phyloP scores from a whole-genome alignment of 2,113 vertebrate genomes.

The Cromileptes altivelis region DNA sequence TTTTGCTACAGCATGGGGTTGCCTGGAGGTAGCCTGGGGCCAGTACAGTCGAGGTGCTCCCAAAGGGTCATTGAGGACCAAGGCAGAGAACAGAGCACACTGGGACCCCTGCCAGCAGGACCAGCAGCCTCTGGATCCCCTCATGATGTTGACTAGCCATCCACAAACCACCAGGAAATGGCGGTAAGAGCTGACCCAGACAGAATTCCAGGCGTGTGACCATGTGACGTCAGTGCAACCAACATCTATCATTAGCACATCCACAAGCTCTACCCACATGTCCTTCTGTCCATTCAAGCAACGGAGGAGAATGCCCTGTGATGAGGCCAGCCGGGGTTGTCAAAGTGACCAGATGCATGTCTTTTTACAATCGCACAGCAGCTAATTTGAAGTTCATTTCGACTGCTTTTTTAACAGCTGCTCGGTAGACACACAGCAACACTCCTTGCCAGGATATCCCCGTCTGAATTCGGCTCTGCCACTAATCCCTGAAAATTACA shows the following conservation, averaged over 20 bases:
- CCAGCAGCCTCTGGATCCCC: conserved; percentile 70
- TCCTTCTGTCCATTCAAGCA: conserved; percentile 52
- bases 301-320: conserved; percentile 21
- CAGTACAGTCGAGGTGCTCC: conserved; percentile 46
- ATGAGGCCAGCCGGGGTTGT: conserved; percentile 43
- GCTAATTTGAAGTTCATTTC: conserved; percentile 58
- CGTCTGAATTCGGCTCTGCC: conserved; percentile 73
- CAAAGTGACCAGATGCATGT: conserved; percentile 55
- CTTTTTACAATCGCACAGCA: conserved; percentile 44
- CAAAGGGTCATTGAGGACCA: conserved; percentile 49
- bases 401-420: conserved; percentile 63
- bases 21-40: conserved; percentile 51
- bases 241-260: conserved; percentile 82
- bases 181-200: conserved; percentile 74
- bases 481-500: conserved; percentile 83
- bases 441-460: conserved; percentile 49
- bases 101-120: conserved; percentile 61
- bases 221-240: conserved; percentile 82
- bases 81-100: conserved; percentile 50
- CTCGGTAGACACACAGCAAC: conserved; percentile 49
- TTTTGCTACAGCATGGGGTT: conserved; percentile 38
- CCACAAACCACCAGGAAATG: conserved; percentile 78
- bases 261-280: conserved; percentile 70
- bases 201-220: conserved; percentile 77
- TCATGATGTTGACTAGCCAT: conserved; percentile 64